A percentile compares a stretch with the other conserved stretches of the same genome.
phyloP scores from a whole-genome alignment of 2,797 vertebrate genomes.

The Taeniopygia guttata region DNA sequence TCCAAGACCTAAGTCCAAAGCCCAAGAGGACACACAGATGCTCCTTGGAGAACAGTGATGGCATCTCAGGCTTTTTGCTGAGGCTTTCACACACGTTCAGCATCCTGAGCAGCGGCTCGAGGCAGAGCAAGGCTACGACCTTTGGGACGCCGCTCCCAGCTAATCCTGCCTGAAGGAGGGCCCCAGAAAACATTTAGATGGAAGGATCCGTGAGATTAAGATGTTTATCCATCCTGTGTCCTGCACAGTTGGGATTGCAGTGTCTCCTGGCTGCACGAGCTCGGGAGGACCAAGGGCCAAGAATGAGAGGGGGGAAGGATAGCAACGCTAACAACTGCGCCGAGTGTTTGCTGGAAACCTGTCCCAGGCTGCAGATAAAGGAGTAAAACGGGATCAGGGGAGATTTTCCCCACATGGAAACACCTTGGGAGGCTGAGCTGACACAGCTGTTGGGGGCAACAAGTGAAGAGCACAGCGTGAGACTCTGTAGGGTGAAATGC shows the following conservation, averaged over 20 bases:
- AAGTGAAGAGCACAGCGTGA: accelerated
- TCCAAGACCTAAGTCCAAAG: slow-evolving; percentile 35
- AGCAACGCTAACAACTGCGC: slow-evolving; percentile 15
- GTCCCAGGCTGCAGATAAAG: background rate
- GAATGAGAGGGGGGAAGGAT: background rate
- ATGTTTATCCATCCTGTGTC: slow-evolving; percentile 41
- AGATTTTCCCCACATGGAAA: slow-evolving; percentile 1
- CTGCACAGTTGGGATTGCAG: background rate
- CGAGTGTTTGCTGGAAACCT: slow-evolving; percentile 39
- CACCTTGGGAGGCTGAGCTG: background rate
- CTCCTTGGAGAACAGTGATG: background rate
- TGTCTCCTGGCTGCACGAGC: slow-evolving; percentile 20
- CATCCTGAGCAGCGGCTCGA: background rate
- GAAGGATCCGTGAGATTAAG: slow-evolving; percentile 44
- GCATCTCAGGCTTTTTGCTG: slow-evolving; percentile 51
- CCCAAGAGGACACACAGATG: slow-evolving; percentile 45
- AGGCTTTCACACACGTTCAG: slow-evolving; percentile 15
- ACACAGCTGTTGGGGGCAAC: background rate
- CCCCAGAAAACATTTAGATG: slow-evolving; percentile 28
- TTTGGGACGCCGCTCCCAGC: background rate
- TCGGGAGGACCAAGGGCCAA: slow-evolving; percentile 12
- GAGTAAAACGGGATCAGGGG: background rate
- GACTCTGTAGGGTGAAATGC: accelerated
- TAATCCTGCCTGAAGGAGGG: slow-evolving; percentile 41
- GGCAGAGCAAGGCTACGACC: background rate